phyloP scores from a whole-genome alignment of 64 coral and sea anemone genomes.

The Montipora cactus region DNA sequence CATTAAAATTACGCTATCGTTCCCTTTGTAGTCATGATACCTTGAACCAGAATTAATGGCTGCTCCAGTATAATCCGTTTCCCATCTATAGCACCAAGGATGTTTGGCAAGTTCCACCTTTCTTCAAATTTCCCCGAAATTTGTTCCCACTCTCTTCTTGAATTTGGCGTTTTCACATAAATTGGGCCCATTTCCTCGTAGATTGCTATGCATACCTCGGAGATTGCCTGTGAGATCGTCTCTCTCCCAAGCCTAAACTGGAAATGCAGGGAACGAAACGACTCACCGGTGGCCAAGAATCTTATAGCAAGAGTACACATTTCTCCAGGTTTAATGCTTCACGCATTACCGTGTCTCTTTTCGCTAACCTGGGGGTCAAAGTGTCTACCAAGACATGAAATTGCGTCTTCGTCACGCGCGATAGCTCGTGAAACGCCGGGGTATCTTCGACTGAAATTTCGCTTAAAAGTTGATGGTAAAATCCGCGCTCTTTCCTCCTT shows the following conservation, averaged over 20 bases:
- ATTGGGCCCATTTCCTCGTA: background rate
- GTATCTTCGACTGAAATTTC: constrained; percentile 48
- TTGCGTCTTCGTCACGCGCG: constrained; percentile 17
- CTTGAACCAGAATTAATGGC: too few species aligned
- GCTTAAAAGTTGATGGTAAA: constrained; percentile 20
- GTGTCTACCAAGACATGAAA: constrained; percentile 15
- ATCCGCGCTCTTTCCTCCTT: constrained; percentile 24
- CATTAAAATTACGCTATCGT: background rate
- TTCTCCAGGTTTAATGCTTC: background rate
- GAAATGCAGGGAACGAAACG: too few species aligned
- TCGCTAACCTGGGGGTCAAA: background rate
- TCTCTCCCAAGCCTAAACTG: background rate
- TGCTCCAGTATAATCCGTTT: background rate
- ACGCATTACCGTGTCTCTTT: constrained; percentile 28
- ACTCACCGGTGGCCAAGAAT: too few species aligned
- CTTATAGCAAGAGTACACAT: too few species aligned
- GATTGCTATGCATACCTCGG: constrained; percentile 10
- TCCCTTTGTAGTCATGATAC: constrained; percentile 9
- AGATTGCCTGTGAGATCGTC: background rate
- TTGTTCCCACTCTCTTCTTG: too few species aligned
- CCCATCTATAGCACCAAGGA: too few species aligned
- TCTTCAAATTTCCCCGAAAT: too few species aligned
- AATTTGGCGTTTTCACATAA: too few species aligned
- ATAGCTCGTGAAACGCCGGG: constrained; percentile 12
- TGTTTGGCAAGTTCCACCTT: too few species aligned